Evolutionary conservation across 2,113 vertebrate species (phyloP).

Genomic region (Colius striatus): DNA sequence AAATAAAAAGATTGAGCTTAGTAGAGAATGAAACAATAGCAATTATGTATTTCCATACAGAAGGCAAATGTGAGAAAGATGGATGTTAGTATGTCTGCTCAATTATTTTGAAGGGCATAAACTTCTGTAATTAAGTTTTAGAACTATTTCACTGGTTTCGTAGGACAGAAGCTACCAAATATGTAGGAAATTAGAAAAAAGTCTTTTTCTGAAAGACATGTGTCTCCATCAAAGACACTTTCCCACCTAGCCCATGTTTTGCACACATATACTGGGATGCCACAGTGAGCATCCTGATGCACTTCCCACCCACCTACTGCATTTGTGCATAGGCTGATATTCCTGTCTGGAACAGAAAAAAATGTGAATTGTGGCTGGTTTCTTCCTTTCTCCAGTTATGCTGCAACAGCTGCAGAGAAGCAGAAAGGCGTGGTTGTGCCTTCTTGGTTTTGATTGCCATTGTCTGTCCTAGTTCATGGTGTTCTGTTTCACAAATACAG

Average conservation of each 20-base stretch:
- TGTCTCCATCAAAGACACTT: background rate
- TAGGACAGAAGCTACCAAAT: background rate
- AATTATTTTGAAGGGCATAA: background rate
- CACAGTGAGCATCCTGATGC: background rate
- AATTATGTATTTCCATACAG: background rate
- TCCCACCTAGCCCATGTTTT: background rate
- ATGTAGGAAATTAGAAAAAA: background rate
- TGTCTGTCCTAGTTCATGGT: background rate
- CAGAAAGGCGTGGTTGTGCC: background rate
- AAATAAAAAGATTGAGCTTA: background rate
- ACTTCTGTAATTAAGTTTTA: background rate
- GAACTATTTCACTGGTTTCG: background rate
- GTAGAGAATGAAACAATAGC: background rate
- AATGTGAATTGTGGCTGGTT: background rate
- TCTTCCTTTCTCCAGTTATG: background rate
- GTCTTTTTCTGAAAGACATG: background rate
- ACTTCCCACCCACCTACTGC: background rate
- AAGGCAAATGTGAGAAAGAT: background rate
- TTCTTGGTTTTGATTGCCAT: background rate
- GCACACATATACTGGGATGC: background rate
- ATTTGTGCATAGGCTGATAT: background rate
- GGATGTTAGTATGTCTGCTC: background rate
- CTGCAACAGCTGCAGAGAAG: background rate
- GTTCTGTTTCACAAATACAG: background rate
- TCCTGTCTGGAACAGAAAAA: background rate